Evolutionary conservation across 30 jellyfish, hydroid and myxozoan species (phyloP).

Genomic region (Cassiopea andromeda): DNA sequence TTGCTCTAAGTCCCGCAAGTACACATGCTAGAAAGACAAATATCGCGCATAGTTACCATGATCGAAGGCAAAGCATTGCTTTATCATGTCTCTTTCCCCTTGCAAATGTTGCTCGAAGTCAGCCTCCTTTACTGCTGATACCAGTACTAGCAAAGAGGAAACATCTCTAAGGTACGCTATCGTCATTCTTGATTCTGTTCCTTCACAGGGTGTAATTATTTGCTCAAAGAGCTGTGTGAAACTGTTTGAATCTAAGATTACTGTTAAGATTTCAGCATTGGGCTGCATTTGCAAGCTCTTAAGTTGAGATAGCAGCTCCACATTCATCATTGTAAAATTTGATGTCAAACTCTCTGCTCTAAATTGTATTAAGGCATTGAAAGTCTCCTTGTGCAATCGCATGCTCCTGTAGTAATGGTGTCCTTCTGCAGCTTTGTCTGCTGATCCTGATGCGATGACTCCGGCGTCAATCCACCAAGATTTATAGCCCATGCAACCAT

Average conservation of each 20-base stretch:
- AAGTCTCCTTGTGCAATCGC: slow-evolving; percentile 64
- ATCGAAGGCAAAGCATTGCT: slow-evolving; percentile 50
- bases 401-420: slow-evolving; percentile 51
- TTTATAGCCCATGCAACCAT: slow-evolving; percentile 47
- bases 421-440: slow-evolving; percentile 52
- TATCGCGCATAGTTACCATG: slow-evolving; percentile 59
- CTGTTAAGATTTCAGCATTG: too few species aligned
- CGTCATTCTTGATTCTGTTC: slow-evolving; percentile 40
- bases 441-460: slow-evolving; percentile 47
- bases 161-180: slow-evolving; percentile 49
- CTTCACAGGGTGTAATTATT: too few species aligned
- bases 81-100: slow-evolving; percentile 45
- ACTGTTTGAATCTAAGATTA: too few species aligned
- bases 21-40: slow-evolving; percentile 55
- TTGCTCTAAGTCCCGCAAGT: slow-evolving; percentile 20
- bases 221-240: too few species aligned
- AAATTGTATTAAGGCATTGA: slow-evolving; percentile 54
- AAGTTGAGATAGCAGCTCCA: not conserved
- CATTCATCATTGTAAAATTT: not conserved
- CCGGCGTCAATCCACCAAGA: slow-evolving; percentile 67
- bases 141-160: slow-evolving; percentile 53
- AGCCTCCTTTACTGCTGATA: slow-evolving; percentile 46
- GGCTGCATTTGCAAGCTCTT: too few species aligned
- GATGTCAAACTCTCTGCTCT: not conserved
- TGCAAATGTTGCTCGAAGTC: slow-evolving; percentile 38